phyloP scores from a whole-genome alignment of 2,113 vertebrate species.

The Sylvia atricapilla region DNA sequence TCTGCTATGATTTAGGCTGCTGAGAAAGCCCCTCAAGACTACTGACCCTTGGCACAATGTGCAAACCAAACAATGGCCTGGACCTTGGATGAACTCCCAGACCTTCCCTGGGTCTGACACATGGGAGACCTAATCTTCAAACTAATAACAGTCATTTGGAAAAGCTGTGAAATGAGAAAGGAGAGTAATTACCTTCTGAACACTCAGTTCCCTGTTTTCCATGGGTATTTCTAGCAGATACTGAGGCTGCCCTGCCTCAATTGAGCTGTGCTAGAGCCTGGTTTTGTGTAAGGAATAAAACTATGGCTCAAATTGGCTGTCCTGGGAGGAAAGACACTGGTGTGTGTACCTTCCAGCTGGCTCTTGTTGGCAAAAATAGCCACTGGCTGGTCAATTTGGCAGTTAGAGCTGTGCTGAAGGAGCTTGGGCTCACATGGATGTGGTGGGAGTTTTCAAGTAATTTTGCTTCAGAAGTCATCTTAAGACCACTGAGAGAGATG shows the following conservation, averaged over 20 bases:
- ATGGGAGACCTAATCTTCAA: background rate
- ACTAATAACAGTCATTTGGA: background rate
- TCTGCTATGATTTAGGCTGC: background rate
- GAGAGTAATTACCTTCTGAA: background rate
- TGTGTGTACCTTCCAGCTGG: accelerated
- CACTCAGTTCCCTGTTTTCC: background rate
- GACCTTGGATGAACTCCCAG: constrained; percentile 28
- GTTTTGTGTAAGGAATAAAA: background rate
- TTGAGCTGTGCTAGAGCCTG: background rate
- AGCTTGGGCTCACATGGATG: background rate
- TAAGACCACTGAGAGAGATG: background rate
- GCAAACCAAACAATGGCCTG: background rate
- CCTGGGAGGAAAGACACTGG: background rate
- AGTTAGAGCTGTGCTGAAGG: background rate
- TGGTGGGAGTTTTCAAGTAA: background rate
- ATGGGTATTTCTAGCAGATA: background rate
- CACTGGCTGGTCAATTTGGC: background rate
- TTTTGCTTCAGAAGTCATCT: background rate
- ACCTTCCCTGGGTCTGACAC: background rate
- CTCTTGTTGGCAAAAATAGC: background rate
- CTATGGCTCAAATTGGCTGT: accelerated
- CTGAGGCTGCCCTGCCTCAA: background rate
- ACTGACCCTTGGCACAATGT: background rate
- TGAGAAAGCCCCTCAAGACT: background rate
- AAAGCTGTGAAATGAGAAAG: background rate